These are phyloP conservation scores for Zeuzera pyrina DNA, from an alignment of 2,888 invertebrate genomes.

Conservation along the genomic window DNA sequence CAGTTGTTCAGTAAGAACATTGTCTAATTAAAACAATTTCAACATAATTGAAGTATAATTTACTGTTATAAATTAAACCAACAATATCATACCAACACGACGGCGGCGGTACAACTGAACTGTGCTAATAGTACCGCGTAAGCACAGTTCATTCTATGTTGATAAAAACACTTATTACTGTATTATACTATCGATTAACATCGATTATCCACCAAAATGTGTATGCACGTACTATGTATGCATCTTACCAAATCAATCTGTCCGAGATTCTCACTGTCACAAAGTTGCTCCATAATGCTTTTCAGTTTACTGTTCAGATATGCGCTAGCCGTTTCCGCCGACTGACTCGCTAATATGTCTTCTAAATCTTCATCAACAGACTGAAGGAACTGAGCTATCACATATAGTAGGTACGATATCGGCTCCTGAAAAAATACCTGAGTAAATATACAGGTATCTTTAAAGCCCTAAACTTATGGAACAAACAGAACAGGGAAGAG, in stretches of 20 bases:
- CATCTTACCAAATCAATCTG: conserved; percentile 35
- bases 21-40: too few relatives aligned
- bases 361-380: conserved; percentile 41
- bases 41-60: too few relatives aligned
- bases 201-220: neutral
- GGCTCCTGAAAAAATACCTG: conserved; percentile 39
- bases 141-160: too few relatives aligned
- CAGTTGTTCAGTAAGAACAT: too few relatives aligned
- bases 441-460: neutral
- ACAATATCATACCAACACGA: too few relatives aligned
- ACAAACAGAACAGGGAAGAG: too few relatives aligned
- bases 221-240: neutral
- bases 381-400: conserved; percentile 44
- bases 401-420: conserved; percentile 42
- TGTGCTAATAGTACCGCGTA: too few relatives aligned
- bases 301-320: conserved; percentile 36
- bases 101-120: too few relatives aligned
- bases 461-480: too few relatives aligned
- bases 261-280: conserved; percentile 23
- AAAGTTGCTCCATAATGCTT: conserved; percentile 39
- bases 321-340: conserved; percentile 28
- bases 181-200: neutral
- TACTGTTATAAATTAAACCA: too few relatives aligned
- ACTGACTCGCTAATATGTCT: conserved; percentile 44
- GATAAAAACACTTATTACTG: too few relatives aligned